phyloP scores from a whole-genome alignment of 2,888 invertebrate genomes.

The Drosophila buzzatii region DNA sequence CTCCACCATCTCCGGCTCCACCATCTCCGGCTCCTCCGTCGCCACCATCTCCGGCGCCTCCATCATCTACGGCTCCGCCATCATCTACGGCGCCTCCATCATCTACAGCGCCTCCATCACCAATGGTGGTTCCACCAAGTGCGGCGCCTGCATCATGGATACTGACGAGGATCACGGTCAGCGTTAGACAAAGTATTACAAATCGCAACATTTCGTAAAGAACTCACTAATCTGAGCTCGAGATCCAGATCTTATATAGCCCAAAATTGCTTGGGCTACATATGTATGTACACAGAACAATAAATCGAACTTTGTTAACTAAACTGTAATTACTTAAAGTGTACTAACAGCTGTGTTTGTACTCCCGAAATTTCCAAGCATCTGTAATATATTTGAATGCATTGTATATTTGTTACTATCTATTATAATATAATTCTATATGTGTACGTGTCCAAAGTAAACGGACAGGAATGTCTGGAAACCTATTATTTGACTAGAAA shows the following conservation, averaged over 20 bases:
- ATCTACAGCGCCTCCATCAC: not conserved
- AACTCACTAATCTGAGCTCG: slow-evolving; percentile 15
- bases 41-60: not conserved
- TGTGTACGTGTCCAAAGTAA: not conserved
- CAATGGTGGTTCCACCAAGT: not conserved
- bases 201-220: slow-evolving; percentile 39
- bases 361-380: slow-evolving; percentile 8
- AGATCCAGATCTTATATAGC: slow-evolving; percentile 28
- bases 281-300: not conserved
- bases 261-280: not conserved
- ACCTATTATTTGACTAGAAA: not conserved
- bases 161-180: slow-evolving; percentile 17
- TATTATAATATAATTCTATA: not conserved
- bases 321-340: slow-evolving; percentile 3
- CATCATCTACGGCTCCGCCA: not conserved
- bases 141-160: not conserved
- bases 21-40: not conserved
- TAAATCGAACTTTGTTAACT: not conserved
- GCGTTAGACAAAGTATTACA: slow-evolving; percentile 11
- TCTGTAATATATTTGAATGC: slow-evolving; percentile 12
- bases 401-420: not conserved
- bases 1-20: not conserved
- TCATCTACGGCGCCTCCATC: not conserved
- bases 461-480: too few relatives aligned
- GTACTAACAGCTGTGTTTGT: slow-evolving; percentile 25